Evolutionary conservation across 2,888 invertebrate species (phyloP).

Genomic region (Unio pictorum): DNA sequence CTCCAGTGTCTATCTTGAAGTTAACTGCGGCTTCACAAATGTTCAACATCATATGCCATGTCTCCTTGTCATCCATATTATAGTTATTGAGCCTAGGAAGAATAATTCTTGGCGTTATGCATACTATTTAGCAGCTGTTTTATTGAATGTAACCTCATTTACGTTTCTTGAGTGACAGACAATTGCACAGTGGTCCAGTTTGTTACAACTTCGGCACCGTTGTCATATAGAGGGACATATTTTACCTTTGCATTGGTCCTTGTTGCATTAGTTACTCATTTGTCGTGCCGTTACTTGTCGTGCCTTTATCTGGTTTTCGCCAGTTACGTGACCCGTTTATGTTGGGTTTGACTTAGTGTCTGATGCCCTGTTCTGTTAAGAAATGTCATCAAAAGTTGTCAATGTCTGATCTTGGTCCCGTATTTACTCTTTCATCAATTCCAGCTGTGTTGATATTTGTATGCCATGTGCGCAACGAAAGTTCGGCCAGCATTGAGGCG

Average conservation of each 20-base stretch:
- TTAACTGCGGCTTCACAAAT: too few species aligned
- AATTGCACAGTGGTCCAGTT: constrained; percentile 7
- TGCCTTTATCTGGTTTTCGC: too few species aligned
- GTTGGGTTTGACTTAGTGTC: too few species aligned
- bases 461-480: too few species aligned
- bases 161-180: constrained; percentile 2
- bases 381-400: too few species aligned
- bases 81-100: constrained; percentile 8
- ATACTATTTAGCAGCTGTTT: neutral
- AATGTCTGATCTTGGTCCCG: constrained; percentile 3
- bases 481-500: too few species aligned
- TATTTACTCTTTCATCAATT: constrained; percentile 12
- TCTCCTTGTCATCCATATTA: too few species aligned
- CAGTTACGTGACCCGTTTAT: too few species aligned
- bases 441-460: too few species aligned
- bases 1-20: too few species aligned
- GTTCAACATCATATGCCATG: too few species aligned
- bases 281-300: neutral
- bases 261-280: too few species aligned
- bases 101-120: neutral
- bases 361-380: neutral
- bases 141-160: neutral
- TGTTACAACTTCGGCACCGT: constrained; percentile 3
- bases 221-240: constrained; percentile 4
- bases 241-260: neutral